Percentiles rank a stretch among this genome's conserved stretches.
These are phyloP conservation scores for Pteromalus puparum DNA, from an alignment of 1,140 invertebrate species.

Conservation along the genomic window DNA sequence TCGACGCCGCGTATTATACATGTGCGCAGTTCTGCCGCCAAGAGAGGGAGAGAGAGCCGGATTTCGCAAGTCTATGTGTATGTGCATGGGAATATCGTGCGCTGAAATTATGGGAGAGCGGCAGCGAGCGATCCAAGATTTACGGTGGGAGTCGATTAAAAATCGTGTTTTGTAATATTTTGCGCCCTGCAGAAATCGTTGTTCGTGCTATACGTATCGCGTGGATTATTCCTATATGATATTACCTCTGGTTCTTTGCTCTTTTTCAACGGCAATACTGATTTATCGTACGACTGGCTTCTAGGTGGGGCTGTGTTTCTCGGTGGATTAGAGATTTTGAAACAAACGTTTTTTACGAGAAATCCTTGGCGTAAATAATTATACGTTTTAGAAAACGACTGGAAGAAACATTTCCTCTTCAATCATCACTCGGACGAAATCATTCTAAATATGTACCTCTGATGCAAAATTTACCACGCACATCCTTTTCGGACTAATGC, in stretches of 20 bases:
- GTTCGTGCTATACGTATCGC: background rate
- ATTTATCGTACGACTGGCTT: background rate
- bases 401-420: background rate
- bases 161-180: constrained; percentile 30
- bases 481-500: background rate
- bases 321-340: background rate
- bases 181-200: constrained; percentile 49
- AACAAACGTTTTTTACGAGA: background rate
- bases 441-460: background rate
- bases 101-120: background rate
- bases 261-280: background rate
- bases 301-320: background rate
- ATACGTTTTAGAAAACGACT: too few relatives aligned
- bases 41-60: background rate
- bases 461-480: background rate
- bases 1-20: background rate
- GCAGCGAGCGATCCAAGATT: background rate
- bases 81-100: constrained; percentile 3
- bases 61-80: background rate
- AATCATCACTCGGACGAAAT: background rate
- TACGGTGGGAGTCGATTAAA: constrained; percentile 30
- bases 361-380: background rate
- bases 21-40: background rate
- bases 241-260: background rate
- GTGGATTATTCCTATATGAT: background rate